Evolutionary conservation across 2,113 vertebrate species (phyloP), one percentile per base, ranked within the genome.

Genomic region (Balaeniceps rex): DNA sequence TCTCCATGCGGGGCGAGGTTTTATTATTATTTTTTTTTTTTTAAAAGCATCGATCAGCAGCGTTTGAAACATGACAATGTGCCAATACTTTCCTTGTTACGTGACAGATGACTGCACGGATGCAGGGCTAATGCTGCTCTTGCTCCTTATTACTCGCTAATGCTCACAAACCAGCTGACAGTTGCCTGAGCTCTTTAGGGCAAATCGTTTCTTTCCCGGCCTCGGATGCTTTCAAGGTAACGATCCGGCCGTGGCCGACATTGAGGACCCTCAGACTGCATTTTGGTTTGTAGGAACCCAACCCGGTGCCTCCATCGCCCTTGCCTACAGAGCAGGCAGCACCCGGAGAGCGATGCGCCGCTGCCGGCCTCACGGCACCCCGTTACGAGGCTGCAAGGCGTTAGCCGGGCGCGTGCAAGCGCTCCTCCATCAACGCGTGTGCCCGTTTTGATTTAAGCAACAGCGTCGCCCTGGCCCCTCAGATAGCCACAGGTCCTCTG

Each of bases 31-130:
- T 61, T 85, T 61, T 68, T 66, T 87, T 60, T 64, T 63, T 58
- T 46, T n/a, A 58, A 87, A 42, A 15, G 5, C 95, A 97, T 92
- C 33, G 96, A 97, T 96, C 87, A 79, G 87, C 84, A 18, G 75
- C 7, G 49, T 70, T 92, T 93, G 96, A 90, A 95, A 97, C 95
- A 88, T 82, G 93, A 95, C 96, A 93, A 84, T 0, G 88, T 96
- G 96, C 96, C 96, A 64, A 93, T 93, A 90, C 69, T 91, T 31
- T 6, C 92, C 94, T 90, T 22, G 87, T 87, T 94, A 80, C 14
- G 64, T 91, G 97, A 94, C 95, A 83, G 97, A 94, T 79, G 83
- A 83, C 60, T 51, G 66, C 31, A 2, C 0, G 25, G 44, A 36
- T 19, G 81, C 71, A 6, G 84, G 72, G 90, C 88, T 81, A 91